Percentiles rank a stretch among this genome's conserved stretches.
Evolutionary conservation across 2,797 vertebrate species (phyloP).

Genomic region (Mus spretus): DNA sequence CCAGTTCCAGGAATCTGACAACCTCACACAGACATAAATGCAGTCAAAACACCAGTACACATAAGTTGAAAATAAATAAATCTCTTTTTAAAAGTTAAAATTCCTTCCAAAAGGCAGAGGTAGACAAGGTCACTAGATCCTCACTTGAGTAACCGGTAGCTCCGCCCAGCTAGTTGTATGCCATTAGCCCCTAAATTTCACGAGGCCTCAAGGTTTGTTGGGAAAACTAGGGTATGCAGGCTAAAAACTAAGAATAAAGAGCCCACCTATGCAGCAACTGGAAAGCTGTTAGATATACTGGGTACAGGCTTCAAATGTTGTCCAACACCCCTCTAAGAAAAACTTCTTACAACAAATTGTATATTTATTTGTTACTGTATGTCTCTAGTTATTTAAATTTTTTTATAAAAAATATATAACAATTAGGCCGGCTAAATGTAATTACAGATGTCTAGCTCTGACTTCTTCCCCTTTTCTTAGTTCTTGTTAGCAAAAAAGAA

Average conservation of each 20-base stretch:
- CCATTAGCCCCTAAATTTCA: neutral
- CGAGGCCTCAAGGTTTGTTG: neutral
- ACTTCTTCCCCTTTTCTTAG: neutral
- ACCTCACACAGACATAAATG: neutral
- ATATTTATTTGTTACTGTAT: neutral
- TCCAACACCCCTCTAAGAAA: neutral
- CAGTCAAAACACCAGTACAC: neutral
- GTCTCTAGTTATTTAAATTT: neutral
- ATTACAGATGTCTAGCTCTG: neutral
- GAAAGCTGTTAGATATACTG: neutral
- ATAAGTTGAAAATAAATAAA: neutral
- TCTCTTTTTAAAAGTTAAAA: neutral
- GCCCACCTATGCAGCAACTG: neutral
- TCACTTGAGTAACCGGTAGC: too few relatives aligned
- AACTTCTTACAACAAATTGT: neutral
- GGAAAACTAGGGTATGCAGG: neutral
- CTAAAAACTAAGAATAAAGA: neutral
- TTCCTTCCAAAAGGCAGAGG: neutral
- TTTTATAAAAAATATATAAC: neutral
- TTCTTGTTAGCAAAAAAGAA: neutral
- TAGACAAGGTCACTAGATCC: neutral
- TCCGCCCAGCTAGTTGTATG: too few relatives aligned
- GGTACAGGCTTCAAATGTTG: neutral
- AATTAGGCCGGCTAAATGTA: neutral
- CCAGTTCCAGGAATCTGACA: neutral